Conservation (phyloP, 1,140 invertebrate genomes). For the Zaprionus gabonicus region DNA sequence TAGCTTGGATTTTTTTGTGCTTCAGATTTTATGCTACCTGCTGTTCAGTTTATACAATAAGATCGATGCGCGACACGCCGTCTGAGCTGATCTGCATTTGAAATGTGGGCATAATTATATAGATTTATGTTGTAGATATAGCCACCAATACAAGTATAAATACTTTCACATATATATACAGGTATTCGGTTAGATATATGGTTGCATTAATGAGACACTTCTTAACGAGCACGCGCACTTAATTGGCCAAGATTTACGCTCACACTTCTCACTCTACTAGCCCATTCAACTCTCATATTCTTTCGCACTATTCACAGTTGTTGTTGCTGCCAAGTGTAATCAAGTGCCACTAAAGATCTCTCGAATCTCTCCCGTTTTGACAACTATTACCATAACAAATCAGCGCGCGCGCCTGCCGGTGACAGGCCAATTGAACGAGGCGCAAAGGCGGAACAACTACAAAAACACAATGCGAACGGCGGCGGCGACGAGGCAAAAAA, state of each 20-base stretch:
- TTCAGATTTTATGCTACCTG: constrained; percentile 19
- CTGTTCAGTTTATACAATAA: constrained; percentile 30
- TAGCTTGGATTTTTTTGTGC: constrained; percentile 1
- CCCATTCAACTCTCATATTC: constrained; percentile 39
- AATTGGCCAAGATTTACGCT: constrained; percentile 68
- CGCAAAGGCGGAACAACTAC: constrained; percentile 48
- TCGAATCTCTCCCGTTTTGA: constrained; percentile 74
- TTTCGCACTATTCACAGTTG: constrained; percentile 17
- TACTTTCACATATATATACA: neutral
- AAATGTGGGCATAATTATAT: constrained; percentile 10
- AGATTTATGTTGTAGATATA: constrained; percentile 5
- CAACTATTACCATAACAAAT: constrained; percentile 82
- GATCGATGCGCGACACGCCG: constrained; percentile 61
- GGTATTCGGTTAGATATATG: constrained; percentile 8
- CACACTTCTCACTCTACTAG: constrained; percentile 39
- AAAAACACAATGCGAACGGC: constrained; percentile 32
- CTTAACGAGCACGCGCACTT: constrained; percentile 58
- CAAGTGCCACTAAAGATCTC: constrained; percentile 77
- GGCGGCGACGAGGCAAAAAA: constrained; percentile 18
- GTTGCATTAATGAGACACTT: constrained; percentile 44
- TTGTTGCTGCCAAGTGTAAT: constrained; percentile 64
- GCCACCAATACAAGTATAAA: neutral
- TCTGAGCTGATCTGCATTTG: constrained; percentile 44
- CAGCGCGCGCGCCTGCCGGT: constrained; percentile 71
- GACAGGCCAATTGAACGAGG: constrained; percentile 79